Evolutionary conservation across 2,888 invertebrate species (phyloP), one percentile per base, ranked within the genome.

Genomic region (Phengaris alcon): DNA sequence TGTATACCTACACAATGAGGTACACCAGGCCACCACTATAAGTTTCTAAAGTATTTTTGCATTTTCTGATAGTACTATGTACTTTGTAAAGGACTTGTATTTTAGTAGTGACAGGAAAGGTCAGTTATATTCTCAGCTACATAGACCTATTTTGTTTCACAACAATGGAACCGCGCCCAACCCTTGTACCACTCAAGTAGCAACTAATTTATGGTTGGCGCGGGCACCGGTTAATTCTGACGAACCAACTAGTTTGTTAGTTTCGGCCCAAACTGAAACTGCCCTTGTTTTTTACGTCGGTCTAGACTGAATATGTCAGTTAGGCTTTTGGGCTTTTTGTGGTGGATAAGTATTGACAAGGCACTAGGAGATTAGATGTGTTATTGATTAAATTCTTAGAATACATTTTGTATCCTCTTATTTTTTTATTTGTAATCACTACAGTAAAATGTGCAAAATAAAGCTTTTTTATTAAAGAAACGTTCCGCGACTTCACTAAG

Each of bases 131-230:
- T 22, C 22, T 22, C 22, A 22, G 22, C 22, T 22, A 22, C 22
- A 22, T 22, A 22, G 22, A 22, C 1, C 22, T 22, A 22, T 22
- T 22, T 22, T 59, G 59, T 59, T 35, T 35, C 7, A 0, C 0
- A 7, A 81, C 83, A 88, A 79, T 84, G 92, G 83, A 83, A 75
- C 84, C 84, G 74, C 70, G 76, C 79, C 52, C 79, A 83, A 84
- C 87, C 87, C 88, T 84, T 89, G 88, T 89, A 86, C 83, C 84
- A 86, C 83, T 84, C 87, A 88, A 88, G 88, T 87, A 87, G 85
- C 87, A 83, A 87, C 90, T 92, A 92, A 93, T 92, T 93, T 93
- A 93, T 88, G 89, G 89, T 83, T 86, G 91, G 90, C 88, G 90
- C 90, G 90, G 87, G 89, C 86, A 82, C 88, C 83, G 85, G 87